Evolutionary conservation across 1,140 invertebrate genomes (phyloP), one percentile per base, ranked within the genome.

Genomic region (Trinorchestia longiramus): DNA sequence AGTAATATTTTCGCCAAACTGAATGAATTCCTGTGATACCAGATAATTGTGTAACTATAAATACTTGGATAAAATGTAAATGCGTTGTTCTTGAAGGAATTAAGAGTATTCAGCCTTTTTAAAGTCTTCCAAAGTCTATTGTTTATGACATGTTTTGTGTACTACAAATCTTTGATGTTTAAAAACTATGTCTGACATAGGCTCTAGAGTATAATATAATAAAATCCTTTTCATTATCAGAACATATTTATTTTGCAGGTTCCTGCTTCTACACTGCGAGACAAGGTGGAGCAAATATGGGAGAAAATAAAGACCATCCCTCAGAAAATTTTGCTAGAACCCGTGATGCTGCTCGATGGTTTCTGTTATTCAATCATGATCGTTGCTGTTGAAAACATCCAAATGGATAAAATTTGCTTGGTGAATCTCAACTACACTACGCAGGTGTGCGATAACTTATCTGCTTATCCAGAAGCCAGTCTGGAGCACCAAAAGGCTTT

Each of bases 381-480:
- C 91, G 96, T 96, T 77, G 96, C 97, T 87, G 96, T 96, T 1
- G 96, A 96, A 44, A 97, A 99, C 97, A 97, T 99, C 40, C 98
- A 98, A 97, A 97, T 99, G 97, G 98, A 99, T 97, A 99, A 99
- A 97, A 98, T 98, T 0, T 99, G 98, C 97, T 97, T 98, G 95
- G 98, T 99, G 0, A 99, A 99, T 97, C 97, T 99, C 96, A 97
- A 97, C 36, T 98, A 98, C 96, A 97, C 98, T 0, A 98, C 98
- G 88, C 98, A 98, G 94, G 97, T 98, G 0, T 99, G 98, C 97
- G 98, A 98, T 96, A 98, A 98, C 0, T 97, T 99, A 40, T 97
- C 77, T 97, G 98, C 97, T 98, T 98, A 96, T 98, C 98, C 97
- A 1, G 98, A 98, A 97, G 98, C 98, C 97, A 98, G 98, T 96